Evolutionary conservation across 2,888 invertebrate species (phyloP).

Genomic region (Dolichomitus sp.): DNA sequence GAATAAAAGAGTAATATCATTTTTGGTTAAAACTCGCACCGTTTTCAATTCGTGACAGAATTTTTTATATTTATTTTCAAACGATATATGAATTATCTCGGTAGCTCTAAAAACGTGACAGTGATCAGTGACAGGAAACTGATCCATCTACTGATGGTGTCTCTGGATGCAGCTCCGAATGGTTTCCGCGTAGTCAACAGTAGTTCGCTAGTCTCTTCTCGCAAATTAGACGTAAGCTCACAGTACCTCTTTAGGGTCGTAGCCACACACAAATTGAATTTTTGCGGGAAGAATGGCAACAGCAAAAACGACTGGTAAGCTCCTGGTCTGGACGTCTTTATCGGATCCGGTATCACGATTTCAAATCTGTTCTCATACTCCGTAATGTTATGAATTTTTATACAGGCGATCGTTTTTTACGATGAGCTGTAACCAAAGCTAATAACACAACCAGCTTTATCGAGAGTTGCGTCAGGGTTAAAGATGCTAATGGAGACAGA

Average conservation of each 20-base stretch:
- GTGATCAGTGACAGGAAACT: too few species aligned
- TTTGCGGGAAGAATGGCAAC: not conserved
- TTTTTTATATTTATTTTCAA: too few species aligned
- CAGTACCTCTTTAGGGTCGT: not conserved
- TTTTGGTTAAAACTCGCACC: too few species aligned
- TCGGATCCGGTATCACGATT: not conserved
- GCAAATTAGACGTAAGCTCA: not conserved
- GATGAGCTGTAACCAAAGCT: not conserved
- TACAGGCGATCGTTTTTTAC: slow-evolving; percentile 3
- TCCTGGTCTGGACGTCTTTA: slow-evolving; percentile 37
- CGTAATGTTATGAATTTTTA: not conserved
- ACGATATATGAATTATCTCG: too few species aligned
- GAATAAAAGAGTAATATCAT: too few species aligned
- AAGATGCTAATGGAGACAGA: not conserved
- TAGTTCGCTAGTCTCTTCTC: not conserved
- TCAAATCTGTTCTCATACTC: not conserved
- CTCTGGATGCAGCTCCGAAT: not conserved
- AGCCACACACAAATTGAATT: slow-evolving; percentile 30
- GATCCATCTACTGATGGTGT: slow-evolving; percentile 8
- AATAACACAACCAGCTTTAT: not conserved
- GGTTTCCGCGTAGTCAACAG: not conserved
- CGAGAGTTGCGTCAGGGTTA: not conserved
- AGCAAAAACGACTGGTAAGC: not conserved
- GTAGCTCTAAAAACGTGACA: too few species aligned
- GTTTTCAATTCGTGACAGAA: too few species aligned